Base-by-base conservation (phyloP, 2,797 vertebrate species). In the Gambusia yucatana region DNA sequence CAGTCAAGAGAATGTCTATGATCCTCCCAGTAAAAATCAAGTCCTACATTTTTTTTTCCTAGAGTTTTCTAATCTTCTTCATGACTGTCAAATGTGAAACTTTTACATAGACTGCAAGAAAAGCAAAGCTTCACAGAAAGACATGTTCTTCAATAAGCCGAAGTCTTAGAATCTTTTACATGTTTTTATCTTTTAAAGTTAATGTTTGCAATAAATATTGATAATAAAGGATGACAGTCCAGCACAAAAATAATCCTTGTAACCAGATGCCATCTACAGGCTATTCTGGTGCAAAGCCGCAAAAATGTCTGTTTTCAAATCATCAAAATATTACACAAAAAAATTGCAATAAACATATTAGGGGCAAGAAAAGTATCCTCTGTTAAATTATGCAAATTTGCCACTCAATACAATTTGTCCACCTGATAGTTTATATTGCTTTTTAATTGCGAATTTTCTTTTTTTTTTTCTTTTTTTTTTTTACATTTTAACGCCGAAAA, bases 401-500 rank as follows among this genome's bases (percentile, higher is more conserved):
- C 43, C 41, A 16, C 9, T 76, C 6, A 48, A 41, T 55, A 57
- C 16, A 16, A 59, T 74, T 57, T 59, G 25, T 43, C 13, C 6
- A 74, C 25, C 20, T 36, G 25, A 43, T 36, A 75, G 20, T 22
- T 48, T 20, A 17, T 50, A 72, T 48, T 8, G 30, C 70, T 10
- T 28, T 33, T 46, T 48, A 48, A 0, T 16, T 30, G 13, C 6
- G 8, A n/a, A 1, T 2, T 6, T 33, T 33, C 2, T 33, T 2
- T 1, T 33, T 33, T 33, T 33, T 33, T 33, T 33, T 33, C 1
- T 1, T 33, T 33, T 33, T 33, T 1, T 33, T 33, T 59, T 28
- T 79, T 41, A 6, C 28, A 72, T 77, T 36, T 50, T 57, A 74
- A 77, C 4, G 52, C 33, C 50, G 10, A 47, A 72, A 77, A 65